These are phyloP conservation scores for Protosalanx chinensis DNA, from an alignment of 2,797 vertebrate genomes.

Conservation along the genomic window DNA sequence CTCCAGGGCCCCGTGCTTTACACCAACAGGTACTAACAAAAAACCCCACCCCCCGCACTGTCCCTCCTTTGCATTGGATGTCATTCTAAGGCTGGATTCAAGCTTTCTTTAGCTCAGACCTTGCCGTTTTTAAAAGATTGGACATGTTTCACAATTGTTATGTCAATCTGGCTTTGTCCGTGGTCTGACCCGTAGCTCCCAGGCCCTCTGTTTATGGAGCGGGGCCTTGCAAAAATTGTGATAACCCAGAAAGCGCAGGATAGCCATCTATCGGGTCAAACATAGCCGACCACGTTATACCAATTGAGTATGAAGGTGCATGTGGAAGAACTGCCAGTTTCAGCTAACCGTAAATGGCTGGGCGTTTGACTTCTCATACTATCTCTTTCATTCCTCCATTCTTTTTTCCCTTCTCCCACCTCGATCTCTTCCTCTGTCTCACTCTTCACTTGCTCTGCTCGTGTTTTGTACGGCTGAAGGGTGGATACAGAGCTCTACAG, in stretches of 20 bases:
- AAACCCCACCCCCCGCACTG: constrained; percentile 9
- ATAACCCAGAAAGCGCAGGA: not conserved
- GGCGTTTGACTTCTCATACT: constrained; percentile 42
- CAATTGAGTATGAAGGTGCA: constrained; percentile 34
- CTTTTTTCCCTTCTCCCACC: constrained; percentile 38
- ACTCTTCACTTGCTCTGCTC: constrained; percentile 75
- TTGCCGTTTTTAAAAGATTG: too few relatives aligned
- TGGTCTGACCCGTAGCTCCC: not conserved
- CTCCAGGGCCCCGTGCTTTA: constrained; percentile 89
- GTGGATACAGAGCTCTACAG: constrained; percentile 99
- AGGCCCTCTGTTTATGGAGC: not conserved
- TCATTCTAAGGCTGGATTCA: not conserved
- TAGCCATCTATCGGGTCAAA: not conserved
- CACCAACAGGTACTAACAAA: constrained; percentile 89
- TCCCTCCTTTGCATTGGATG: constrained; percentile 1
- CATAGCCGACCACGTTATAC: not conserved
- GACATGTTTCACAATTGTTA: too few relatives aligned
- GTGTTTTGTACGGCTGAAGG: constrained; percentile 88
- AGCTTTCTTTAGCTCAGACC: too few relatives aligned
- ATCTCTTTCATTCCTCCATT: constrained; percentile 24
- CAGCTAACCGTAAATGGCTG: constrained; percentile 38
- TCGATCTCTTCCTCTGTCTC: constrained; percentile 29
- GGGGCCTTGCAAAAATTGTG: not conserved
- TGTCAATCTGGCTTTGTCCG: too few relatives aligned
- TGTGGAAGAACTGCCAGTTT: constrained; percentile 32